Evolutionary conservation across 23 tunicate genomes (phyloP).

Genomic region (Corella eumyota): DNA sequence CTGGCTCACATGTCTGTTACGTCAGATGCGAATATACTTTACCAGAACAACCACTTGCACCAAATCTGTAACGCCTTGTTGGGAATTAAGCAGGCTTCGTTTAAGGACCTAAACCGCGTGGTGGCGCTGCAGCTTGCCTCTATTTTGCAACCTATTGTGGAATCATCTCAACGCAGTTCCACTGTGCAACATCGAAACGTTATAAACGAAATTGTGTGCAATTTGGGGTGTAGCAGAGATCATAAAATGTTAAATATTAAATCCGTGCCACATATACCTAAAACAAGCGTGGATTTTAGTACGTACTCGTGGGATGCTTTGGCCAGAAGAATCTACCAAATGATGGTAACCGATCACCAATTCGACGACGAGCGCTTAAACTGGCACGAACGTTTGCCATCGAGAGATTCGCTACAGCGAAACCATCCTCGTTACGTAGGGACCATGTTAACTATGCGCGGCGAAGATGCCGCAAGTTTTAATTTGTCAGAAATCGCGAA

Average conservation of each 20-base stretch:
- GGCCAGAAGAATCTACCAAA: conserved; percentile 49
- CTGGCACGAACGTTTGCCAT: conserved; percentile 37
- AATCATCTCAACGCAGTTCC: neutral
- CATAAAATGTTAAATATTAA: conserved; percentile 47
- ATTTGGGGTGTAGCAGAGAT: conserved; percentile 33
- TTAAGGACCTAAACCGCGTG: conserved; percentile 53
- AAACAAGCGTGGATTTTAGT: conserved; percentile 32
- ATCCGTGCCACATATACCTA: conserved; percentile 57
- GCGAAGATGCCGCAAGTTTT: conserved; percentile 16
- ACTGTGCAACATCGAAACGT: conserved; percentile 10
- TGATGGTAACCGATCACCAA: conserved; percentile 55
- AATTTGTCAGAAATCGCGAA: conserved; percentile 1
- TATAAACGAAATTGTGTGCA: conserved; percentile 11
- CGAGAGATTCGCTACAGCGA: too few species aligned
- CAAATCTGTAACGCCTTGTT: conserved; percentile 33
- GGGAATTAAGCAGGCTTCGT: conserved; percentile 59
- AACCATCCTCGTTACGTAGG: too few species aligned
- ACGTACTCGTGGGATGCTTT: conserved; percentile 69
- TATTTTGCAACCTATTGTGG: conserved; percentile 38
- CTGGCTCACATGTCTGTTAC: conserved; percentile 34
- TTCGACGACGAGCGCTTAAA: conserved; percentile 68
- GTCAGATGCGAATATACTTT: conserved; percentile 39
- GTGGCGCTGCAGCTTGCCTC: conserved; percentile 77
- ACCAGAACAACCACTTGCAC: conserved; percentile 67
- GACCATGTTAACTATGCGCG: conserved; percentile 46